Percentiles rank a stretch among this genome's conserved stretches.
Evolutionary conservation across 2,113 vertebrate species (phyloP).

Genomic region (Gymnobelideus leadbeateri): DNA sequence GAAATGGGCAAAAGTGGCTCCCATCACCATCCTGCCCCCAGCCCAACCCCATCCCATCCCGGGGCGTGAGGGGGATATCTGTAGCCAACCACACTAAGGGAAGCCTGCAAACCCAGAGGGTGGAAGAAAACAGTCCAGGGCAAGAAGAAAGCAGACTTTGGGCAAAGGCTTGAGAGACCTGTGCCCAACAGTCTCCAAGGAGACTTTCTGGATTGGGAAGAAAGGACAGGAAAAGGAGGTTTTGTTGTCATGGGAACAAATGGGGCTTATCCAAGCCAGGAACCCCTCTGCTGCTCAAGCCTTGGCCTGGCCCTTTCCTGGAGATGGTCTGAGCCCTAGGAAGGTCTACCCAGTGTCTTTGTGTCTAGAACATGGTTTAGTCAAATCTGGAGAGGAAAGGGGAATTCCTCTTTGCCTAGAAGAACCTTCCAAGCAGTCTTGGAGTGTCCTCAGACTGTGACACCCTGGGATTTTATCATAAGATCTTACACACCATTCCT

Average conservation of each 20-base stretch:
- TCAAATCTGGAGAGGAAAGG: neutral
- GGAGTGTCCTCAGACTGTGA: neutral
- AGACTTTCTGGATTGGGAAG: neutral
- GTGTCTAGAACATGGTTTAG: neutral
- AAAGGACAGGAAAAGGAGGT: constrained; percentile 1
- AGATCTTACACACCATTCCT: neutral
- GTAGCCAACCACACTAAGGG: neutral
- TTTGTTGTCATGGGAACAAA: neutral
- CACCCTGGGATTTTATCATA: neutral
- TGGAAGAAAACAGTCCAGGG: neutral
- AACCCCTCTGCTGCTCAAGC: neutral
- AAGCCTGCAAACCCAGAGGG: neutral
- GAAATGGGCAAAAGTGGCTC: constrained; percentile 17
- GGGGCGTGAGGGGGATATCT: neutral
- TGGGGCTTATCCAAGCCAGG: neutral
- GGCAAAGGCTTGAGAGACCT: neutral
- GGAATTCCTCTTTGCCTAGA: neutral
- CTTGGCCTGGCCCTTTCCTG: neutral
- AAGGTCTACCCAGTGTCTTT: neutral
- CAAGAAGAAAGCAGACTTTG: neutral
- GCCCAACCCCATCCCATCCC: neutral
- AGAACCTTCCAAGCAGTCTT: neutral
- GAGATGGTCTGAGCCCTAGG: neutral
- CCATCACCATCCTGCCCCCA: constrained; percentile 3
- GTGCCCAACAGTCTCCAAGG: neutral